Base-by-base conservation (phyloP, 2,888 invertebrate species). In the Masnerella sp. region DNA sequence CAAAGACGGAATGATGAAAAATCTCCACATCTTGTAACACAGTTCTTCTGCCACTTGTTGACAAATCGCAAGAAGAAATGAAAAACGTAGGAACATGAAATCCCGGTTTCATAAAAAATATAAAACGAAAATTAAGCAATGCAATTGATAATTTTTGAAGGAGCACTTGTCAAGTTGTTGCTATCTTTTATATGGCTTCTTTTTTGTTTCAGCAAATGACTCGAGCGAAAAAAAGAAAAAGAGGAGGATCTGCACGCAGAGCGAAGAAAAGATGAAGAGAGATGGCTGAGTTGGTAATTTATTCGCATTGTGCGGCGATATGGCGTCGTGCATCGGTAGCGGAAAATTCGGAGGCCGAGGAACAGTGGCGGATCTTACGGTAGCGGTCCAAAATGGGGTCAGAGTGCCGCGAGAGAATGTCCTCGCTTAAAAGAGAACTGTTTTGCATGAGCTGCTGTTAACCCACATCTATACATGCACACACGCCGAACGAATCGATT, bases 401-500 rank as follows among this genome's bases (percentile, higher is more conserved):
- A 79, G 77, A 73, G 65, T 68, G 74, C 76, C 74, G 70, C 77
- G 62, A 79, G 77, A 65, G 56, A 61, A 77, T 78, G 77, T 75
- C 80, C 79, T 76, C 76, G 62, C 65, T 80, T 77, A 78, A 75
- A 79, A 79, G 73, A 78, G 78, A 79, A 79, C 81, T 81, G 79
- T 81, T 82, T 81, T 80, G 74, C 81, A 81, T 79, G 79, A 82
- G 78, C 77, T 75, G 78, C 80, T 81, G 80, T 83, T 84, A 81
- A 83, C 83, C 83, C 82, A 82, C 82, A 83, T 83, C 78, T 76
- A 75, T 77, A 70, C 59, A 65, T 64, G 72, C 62, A 75, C 61
- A 74, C 52, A 68, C 30, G 70, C 54, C 65, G 67, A 74, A 73
- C 62, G 58, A 74, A 74, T 74, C 74, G 74, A 74, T 74, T 64